These are phyloP conservation scores for Fregata magnificens DNA, from an alignment of 2,113 vertebrate genomes.

Conservation along the genomic window DNA sequence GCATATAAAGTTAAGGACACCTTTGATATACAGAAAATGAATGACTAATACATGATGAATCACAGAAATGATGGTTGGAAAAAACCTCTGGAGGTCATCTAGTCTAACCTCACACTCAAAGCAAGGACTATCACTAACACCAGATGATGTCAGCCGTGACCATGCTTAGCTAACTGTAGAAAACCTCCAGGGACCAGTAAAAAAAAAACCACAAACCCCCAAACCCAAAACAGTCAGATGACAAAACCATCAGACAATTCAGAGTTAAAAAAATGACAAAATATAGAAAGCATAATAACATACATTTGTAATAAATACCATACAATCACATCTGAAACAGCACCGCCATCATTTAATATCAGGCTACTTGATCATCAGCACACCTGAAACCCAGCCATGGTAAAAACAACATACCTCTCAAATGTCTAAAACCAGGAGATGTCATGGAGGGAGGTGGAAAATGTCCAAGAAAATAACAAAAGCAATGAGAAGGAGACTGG, in stretches of 20 bases:
- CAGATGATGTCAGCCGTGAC: not conserved
- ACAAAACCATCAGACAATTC: not conserved
- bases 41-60: not conserved
- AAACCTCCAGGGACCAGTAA: not conserved
- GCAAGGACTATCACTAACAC: not conserved
- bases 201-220: not conserved
- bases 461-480: not conserved
- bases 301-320: not conserved
- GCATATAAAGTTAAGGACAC: not conserved
- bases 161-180: not conserved
- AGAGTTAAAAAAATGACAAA: not conserved
- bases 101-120: not conserved
- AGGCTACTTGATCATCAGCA: not conserved
- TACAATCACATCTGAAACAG: not conserved
- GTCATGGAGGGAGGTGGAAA: not conserved
- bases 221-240: not conserved
- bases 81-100: not conserved
- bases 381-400: not conserved
- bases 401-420: not conserved
- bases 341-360: not conserved
- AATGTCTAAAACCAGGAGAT: not conserved
- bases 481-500: not conserved
- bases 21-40: not conserved
- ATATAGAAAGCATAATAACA: not conserved
- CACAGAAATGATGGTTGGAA: not conserved